Percentiles rank a stretch among this genome's conserved stretches.
phyloP scores from a whole-genome alignment of 2,113 vertebrate species.

The Nannospalax galili region DNA sequence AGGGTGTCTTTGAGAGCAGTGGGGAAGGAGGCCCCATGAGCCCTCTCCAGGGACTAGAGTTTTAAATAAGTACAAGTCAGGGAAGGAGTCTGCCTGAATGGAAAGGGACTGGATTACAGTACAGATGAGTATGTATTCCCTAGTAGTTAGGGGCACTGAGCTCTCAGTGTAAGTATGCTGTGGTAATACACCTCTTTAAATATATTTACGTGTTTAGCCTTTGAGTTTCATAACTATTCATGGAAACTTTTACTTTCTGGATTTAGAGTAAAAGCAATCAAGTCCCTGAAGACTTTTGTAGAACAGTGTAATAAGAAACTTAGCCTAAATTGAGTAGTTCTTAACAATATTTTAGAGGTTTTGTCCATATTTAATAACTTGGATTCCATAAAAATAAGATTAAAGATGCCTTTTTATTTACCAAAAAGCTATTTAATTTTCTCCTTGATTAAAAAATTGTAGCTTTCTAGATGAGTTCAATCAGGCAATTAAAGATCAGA shows the following conservation, averaged over 20 bases:
- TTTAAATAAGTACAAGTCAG: background rate
- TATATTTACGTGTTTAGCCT: constrained; percentile 4
- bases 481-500: constrained; percentile 84
- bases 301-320: constrained; percentile 63
- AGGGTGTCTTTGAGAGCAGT: background rate
- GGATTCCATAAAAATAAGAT: constrained; percentile 80
- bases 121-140: background rate
- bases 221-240: constrained; percentile 40
- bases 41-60: background rate
- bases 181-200: background rate
- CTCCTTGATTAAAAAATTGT: constrained; percentile 82
- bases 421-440: constrained; percentile 82
- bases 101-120: background rate
- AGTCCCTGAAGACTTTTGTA: constrained; percentile 60
- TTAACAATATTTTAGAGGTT: constrained; percentile 74
- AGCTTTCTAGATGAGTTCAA: constrained; percentile 82
- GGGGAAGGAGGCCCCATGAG: background rate
- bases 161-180: background rate
- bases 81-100: background rate
- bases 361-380: constrained; percentile 81
- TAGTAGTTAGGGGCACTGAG: background rate
- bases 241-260: constrained; percentile 50
- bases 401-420: constrained; percentile 81
- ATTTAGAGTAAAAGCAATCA: constrained; percentile 31
- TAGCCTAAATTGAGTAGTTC: constrained; percentile 60